Evolutionary conservation across 2,113 vertebrate genomes (phyloP), one percentile per base, ranked within the genome.

Genomic region (Sisor rabdophorus): DNA sequence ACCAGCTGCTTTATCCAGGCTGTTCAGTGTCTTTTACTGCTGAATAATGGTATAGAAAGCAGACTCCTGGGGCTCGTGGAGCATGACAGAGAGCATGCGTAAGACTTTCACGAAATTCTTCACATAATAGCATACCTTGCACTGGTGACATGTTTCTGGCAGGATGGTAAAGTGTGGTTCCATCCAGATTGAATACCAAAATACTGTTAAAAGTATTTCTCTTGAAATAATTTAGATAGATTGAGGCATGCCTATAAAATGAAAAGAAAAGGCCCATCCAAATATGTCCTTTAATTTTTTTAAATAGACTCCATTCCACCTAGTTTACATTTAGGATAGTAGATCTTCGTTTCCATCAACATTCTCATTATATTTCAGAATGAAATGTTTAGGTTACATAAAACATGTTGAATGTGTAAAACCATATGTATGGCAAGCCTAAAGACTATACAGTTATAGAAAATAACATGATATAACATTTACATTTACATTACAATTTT

Each of bases 31-130:
- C 71, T 89, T 28, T 84, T 96, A 73, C 71, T 88, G 0, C 83
- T 81, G 2, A 90, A 89, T n/a, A 55, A 89, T 11, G 73, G 85
- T 2, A 83, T 85, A 76, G 94, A 95, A 84, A 98, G 93, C 87
- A 90, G 93, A 71, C 90, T 98, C 20, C 90, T 98, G 79, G 95
- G 96, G 26, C 87, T 98, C 6, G 94, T 98, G 87, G 84, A 93
- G 77, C 81, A 80, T 60, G 8, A 78, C 19, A 84, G 84, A 8
- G 87, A 92, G 55, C 83, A 87, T 22, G 94, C 93, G 95, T 95
- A 84, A 91, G 94, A 44, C 91, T 26, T 19, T 63, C 69, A 50
- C 15, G 9, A 26, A 52, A 2, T 69, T 24, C 17, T 52, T 11
- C 13, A 52, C 24, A 11, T 68, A 52, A 47, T 19, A 12, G 1